Evolutionary conservation across 1,140 invertebrate species (phyloP), one percentile per base, ranked within the genome.

Genomic region (Tetraneura akinire): DNA sequence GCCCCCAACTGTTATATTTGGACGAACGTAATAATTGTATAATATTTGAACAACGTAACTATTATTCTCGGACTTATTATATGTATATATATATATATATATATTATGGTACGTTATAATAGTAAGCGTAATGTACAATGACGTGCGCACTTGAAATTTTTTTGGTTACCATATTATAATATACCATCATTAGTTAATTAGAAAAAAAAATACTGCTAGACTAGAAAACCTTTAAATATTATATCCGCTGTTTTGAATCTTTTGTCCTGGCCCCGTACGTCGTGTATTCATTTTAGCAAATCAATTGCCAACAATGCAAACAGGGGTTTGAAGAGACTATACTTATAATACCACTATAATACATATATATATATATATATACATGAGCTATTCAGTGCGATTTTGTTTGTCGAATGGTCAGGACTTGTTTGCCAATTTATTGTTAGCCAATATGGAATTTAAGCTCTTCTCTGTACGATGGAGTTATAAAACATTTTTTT

Each of bases 21-120:
- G 18, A 9, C 32, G 18, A 37, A 8, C 23, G 62, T 18, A 4
- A 8, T 8, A 37, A 3, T 37, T 8, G 32, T 37, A 37, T 21
- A 73, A 53, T 73, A 73, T 74, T 74, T 74, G 71, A 74, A 74
- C 49, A 57, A 51, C 49, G 51, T 55, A 42, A 18, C 21, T 68
- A 74, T 55, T 32, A 68, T 68, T 68, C 37, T 68, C 64, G 62
- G 64, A 45, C 64, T 11, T 14, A 37, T 37, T 37, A 68, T 68
- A 45, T 68, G 1, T 6, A 8, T 14, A 47, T 45, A 9, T 18
- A 45, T 68, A 62, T 16, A 23, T 13, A 18, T 3, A 8, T 37
- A 8, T 37, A 37, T 8, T 37, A 60, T 29, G n/a, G n/a, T n/a
- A n/a, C n/a, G n/a, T n/a, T n/a, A n/a, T n/a, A n/a, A n/a, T n/a